phyloP scores from a whole-genome alignment of 2,113 vertebrate species.

The Arenaria interpres region DNA sequence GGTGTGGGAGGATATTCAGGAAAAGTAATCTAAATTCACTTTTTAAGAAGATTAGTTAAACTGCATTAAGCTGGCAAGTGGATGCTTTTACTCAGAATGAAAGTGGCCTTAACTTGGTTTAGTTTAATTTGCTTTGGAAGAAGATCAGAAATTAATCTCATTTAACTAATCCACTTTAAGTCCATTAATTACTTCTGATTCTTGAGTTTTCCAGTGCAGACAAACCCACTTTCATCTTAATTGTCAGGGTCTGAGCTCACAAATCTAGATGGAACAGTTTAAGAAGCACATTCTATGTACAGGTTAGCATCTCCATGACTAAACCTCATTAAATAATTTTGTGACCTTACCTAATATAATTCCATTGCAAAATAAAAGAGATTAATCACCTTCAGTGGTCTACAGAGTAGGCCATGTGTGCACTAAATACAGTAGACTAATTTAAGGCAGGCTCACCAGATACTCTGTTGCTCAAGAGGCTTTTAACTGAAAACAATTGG shows the following conservation, averaged over 20 bases:
- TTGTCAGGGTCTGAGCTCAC: neutral
- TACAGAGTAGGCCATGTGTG: neutral
- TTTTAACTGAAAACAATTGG: neutral
- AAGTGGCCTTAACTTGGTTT: conserved; percentile 40
- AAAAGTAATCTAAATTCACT: conserved; percentile 21
- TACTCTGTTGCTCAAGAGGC: neutral
- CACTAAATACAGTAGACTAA: neutral
- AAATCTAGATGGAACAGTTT: neutral
- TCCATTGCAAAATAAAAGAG: neutral
- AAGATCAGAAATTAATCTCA: conserved; percentile 45
- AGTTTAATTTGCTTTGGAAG: conserved; percentile 53
- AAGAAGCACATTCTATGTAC: neutral
- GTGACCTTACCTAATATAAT: neutral
- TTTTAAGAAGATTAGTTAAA: conserved; percentile 48
- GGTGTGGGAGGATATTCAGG: neutral
- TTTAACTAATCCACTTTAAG: conserved; percentile 49
- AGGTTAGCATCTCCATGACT: neutral
- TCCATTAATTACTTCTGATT: conserved; percentile 32
- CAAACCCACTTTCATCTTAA: neutral
- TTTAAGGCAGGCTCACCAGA: neutral
- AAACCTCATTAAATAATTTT: neutral
- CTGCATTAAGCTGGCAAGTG: conserved; percentile 24
- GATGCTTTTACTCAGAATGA: conserved; percentile 11
- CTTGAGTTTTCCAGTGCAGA: neutral
- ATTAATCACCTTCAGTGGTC: neutral